Evolutionary conservation across 2,888 invertebrate genomes (phyloP).

Genomic region (Periphyllus acericola): DNA sequence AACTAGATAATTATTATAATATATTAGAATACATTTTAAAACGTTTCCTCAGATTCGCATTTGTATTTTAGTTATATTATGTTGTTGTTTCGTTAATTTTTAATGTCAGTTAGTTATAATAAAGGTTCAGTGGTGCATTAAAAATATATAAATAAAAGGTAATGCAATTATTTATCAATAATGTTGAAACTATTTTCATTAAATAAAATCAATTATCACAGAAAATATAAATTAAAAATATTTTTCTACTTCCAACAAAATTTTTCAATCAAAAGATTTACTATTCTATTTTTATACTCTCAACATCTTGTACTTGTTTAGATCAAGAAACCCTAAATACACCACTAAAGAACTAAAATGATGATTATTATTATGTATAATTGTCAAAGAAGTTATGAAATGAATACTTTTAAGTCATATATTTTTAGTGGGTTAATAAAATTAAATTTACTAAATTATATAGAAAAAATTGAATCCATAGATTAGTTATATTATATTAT

Average conservation of each 20-base stretch:
- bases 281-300: not conserved
- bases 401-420: not conserved
- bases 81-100: constrained; percentile 51
- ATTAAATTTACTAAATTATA: not conserved
- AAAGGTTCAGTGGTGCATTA: not conserved
- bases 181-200: not conserved
- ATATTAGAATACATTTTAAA: constrained; percentile 9
- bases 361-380: not conserved
- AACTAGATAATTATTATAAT: constrained; percentile 8
- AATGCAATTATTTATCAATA: not conserved
- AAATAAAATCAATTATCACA: not conserved
- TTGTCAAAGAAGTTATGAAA: not conserved
- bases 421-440: not conserved
- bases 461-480: not conserved
- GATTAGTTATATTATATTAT: not conserved
- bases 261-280: not conserved
- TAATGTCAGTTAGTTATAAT: constrained; percentile 8
- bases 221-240: not conserved
- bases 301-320: not conserved
- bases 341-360: constrained; percentile 16
- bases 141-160: not conserved
- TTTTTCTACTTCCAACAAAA: not conserved
- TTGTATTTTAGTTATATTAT: constrained; percentile 41
- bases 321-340: not conserved
- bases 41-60: constrained; percentile 42